phyloP scores from a whole-genome alignment of 2,888 invertebrate species.

The Agelastica alni region DNA sequence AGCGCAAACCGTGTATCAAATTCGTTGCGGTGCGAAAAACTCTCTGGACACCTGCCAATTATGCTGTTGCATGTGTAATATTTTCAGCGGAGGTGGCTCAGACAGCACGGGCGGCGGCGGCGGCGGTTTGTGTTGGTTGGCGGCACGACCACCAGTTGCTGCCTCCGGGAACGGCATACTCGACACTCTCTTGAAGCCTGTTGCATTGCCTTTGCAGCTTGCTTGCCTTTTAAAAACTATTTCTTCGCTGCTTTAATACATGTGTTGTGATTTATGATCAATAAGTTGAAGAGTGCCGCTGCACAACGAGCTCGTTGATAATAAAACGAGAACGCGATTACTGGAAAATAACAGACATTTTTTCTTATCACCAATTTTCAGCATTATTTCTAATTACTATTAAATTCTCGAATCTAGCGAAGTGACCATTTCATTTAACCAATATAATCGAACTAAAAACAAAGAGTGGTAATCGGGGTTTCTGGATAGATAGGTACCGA shows the following conservation, averaged over 20 bases:
- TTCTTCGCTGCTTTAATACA: background rate
- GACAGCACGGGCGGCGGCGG: constrained; percentile 17
- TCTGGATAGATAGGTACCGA: too few species aligned
- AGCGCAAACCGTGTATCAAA: constrained; percentile 20
- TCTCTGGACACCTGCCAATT: constrained; percentile 54
- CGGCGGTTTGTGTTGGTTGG: constrained; percentile 20
- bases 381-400: too few species aligned
- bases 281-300: background rate
- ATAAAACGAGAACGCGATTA: background rate
- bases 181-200: constrained; percentile 27
- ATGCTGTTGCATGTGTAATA: constrained; percentile 56
- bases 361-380: too few species aligned
- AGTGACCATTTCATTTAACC: too few species aligned
- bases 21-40: constrained; percentile 22
- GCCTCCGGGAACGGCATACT: constrained; percentile 9
- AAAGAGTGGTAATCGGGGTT: too few species aligned
- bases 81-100: constrained; percentile 43
- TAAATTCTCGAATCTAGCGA: too few species aligned
- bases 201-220: constrained; percentile 21
- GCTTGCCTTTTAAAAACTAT: constrained; percentile 20
- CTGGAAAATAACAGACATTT: background rate
- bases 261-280: background rate
- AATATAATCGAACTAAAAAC: too few species aligned
- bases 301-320: background rate
- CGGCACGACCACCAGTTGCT: constrained; percentile 44